Conservation (phyloP, 2,888 invertebrate genomes). For the Lissocephala sabroskyi region DNA sequence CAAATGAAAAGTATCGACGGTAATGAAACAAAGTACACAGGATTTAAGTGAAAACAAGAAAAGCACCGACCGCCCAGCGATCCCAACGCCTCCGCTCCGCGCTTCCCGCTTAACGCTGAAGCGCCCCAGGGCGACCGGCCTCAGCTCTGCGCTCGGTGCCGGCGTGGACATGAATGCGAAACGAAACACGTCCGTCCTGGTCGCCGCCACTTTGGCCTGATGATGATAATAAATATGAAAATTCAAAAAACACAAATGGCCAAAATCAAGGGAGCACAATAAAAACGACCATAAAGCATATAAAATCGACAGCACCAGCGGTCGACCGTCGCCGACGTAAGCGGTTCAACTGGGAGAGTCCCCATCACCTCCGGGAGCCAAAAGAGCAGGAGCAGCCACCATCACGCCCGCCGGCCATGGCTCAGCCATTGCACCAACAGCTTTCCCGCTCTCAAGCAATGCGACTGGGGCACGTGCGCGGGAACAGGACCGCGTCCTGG, state of each 20-base stretch:
- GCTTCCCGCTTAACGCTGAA: too few species aligned
- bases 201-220: slow-evolving; percentile 9
- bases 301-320: slow-evolving; percentile 31
- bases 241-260: slow-evolving; percentile 46
- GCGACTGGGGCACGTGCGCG: slow-evolving; percentile 49
- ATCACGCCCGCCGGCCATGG: slow-evolving; percentile 1
- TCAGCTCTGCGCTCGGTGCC: too few species aligned
- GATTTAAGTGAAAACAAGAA: too few species aligned
- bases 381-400: too few species aligned
- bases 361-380: too few species aligned
- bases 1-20: slow-evolving; percentile 7
- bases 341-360: too few species aligned
- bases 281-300: slow-evolving; percentile 48
- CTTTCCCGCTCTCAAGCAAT: slow-evolving; percentile 12
- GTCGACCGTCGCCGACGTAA: too few species aligned
- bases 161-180: slow-evolving; percentile 11
- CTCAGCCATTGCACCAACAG: slow-evolving; percentile 5
- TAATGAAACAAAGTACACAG: slow-evolving; percentile 7
- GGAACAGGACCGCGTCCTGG: slow-evolving; percentile 46
- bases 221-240: slow-evolving; percentile 48
- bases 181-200: slow-evolving; percentile 6
- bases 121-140: too few species aligned
- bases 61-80: too few species aligned
- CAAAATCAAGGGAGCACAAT: slow-evolving; percentile 43
- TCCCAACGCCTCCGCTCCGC: too few species aligned